These are phyloP conservation scores for Neofelis nebulosa DNA, from an alignment of 2,113 vertebrate genomes.

Conservation along the genomic window DNA sequence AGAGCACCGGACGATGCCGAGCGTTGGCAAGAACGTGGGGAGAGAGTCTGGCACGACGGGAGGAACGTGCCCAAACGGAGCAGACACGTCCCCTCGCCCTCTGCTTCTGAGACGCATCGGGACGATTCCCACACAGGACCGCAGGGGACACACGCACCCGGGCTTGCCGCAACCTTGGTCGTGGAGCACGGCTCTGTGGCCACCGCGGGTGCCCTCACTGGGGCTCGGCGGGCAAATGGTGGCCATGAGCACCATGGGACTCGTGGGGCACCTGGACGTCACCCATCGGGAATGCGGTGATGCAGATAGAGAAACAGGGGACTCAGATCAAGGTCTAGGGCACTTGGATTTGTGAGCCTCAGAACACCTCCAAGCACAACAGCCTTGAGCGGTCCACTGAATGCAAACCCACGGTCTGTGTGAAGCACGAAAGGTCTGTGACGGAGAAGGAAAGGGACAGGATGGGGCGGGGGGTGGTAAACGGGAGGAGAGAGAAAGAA, in stretches of 20 bases:
- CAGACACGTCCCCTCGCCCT: fast-evolving
- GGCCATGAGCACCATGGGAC: fast-evolving
- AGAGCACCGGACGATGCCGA: fast-evolving
- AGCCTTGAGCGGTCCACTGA: fast-evolving
- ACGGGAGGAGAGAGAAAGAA: neutral
- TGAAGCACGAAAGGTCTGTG: too few species aligned
- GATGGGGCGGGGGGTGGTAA: neutral
- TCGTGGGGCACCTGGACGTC: fast-evolving
- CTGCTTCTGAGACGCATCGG: neutral
- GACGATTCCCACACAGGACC: fast-evolving
- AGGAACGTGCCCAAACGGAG: neutral
- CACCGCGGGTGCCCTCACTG: fast-evolving
- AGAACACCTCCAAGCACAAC: fast-evolving
- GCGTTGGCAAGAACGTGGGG: fast-evolving
- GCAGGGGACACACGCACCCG: fast-evolving
- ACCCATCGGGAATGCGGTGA: neutral
- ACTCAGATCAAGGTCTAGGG: neutral
- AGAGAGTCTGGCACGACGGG: fast-evolving
- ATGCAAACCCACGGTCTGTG: neutral
- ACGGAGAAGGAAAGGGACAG: neutral
- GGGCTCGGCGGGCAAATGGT: fast-evolving
- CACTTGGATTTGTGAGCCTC: fast-evolving
- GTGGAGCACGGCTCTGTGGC: neutral
- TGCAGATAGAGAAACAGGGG: fast-evolving
- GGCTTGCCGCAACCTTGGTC: fast-evolving